Base-by-base conservation (phyloP, 1,140 invertebrate species). In the Drosophila kepulauana region DNA sequence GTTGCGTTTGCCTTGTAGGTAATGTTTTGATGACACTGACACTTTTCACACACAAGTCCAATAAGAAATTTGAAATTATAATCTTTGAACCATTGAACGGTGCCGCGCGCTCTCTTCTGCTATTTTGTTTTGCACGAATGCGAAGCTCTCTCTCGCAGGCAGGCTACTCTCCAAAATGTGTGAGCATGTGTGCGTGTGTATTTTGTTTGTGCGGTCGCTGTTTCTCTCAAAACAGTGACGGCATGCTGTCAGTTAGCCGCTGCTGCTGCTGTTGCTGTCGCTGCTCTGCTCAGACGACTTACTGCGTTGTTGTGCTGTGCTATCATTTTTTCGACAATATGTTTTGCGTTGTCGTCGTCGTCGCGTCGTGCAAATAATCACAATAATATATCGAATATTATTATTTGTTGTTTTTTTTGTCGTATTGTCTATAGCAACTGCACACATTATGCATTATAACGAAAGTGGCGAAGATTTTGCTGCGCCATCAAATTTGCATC, bases 241-340 rank as follows among this genome's bases (percentile, higher is more conserved):
- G 25, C 33, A 11, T 20, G 30, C 15, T 58, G 57, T 41, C 59
- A 41, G 16, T 51, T 62, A 51, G 49, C 8, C 61, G 35, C 57
- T 56, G 63, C 38, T 46, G 63, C 41, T 68, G 35, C 57, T 67
- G 63, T 33, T 68, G 35, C 57, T 67, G 63, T 33, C 52, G 63
- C 41, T 68, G 13, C 20, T 59, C 7, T 59, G 38, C 41, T 70
- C 63, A 71, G 35, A 66, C 61, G 54, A 66, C 61, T 80, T 88
- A 84, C 85, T 88, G 79, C 84, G 84, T 78, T 81, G 84, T 38
- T 38, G 8, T 38, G 35, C 33, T 33, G 20, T 41, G 38, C 84
- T 89, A 88, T 80, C 89, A 88, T 84, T 78, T 84, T 87, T 88
- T 84, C 80, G 84, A 78, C 82, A 88, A 89, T 87, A 66, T 65